Percentiles rank a stretch among this genome's conserved stretches.
phyloP scores from a whole-genome alignment of 2,888 invertebrate species.

The Andrena bucephala region DNA sequence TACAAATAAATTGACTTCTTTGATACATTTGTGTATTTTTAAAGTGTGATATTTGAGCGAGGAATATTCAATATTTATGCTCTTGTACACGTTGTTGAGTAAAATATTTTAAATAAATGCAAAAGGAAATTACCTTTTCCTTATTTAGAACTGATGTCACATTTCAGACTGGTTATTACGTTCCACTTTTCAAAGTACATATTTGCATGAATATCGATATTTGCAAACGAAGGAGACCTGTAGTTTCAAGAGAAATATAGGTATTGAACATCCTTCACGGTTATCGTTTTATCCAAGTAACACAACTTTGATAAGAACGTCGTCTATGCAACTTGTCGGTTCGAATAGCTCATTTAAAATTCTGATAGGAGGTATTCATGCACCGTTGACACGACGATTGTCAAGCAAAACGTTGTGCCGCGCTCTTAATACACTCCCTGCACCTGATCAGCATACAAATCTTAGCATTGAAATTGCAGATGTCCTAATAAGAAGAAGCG shows the following conservation, averaged over 20 bases:
- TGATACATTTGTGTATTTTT: too few species aligned
- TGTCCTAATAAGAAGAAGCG: slow-evolving; percentile 13
- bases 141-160: too few species aligned
- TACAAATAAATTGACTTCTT: too few species aligned
- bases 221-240: neutral
- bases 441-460: slow-evolving; percentile 41
- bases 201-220: slow-evolving; percentile 1
- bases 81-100: too few species aligned
- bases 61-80: too few species aligned
- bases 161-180: too few species aligned
- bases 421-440: slow-evolving; percentile 25
- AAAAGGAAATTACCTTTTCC: too few species aligned
- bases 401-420: slow-evolving; percentile 24
- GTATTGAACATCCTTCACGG: neutral
- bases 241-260: neutral
- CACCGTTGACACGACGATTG: slow-evolving; percentile 32
- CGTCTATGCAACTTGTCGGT: slow-evolving; percentile 20
- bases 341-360: slow-evolving; percentile 36
- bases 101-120: too few species aligned
- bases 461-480: slow-evolving; percentile 34
- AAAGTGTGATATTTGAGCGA: too few species aligned
- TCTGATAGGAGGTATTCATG: slow-evolving; percentile 37
- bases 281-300: slow-evolving; percentile 4
- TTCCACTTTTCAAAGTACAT: neutral
- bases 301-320: slow-evolving; percentile 16